phyloP scores from a whole-genome alignment of 2,797 vertebrate species.

The Periophthalmus magnuspinnatus region DNA sequence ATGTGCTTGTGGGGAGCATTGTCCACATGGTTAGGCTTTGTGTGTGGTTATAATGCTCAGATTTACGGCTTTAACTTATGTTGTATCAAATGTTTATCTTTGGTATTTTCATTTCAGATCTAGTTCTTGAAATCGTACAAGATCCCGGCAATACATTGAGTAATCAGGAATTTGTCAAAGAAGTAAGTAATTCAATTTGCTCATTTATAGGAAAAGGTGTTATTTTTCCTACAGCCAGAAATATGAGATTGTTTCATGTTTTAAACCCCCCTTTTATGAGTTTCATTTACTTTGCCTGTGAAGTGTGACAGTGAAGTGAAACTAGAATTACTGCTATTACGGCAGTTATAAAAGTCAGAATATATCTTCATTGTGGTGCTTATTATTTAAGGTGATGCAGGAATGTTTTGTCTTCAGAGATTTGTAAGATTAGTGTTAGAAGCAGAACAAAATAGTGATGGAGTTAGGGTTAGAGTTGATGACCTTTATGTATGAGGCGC shows the following conservation, averaged over 20 bases:
- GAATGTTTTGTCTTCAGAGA: background rate
- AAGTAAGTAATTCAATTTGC: conserved; percentile 46
- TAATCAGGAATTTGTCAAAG: conserved; percentile 11
- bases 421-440: background rate
- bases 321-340: background rate
- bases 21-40: conserved; percentile 14
- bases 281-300: conserved; percentile 13
- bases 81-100: background rate
- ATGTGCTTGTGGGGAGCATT: conserved; percentile 39
- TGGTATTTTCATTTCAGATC: conserved; percentile 33
- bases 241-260: conserved; percentile 30
- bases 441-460: background rate
- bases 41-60: background rate
- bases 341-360: background rate
- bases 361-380: background rate
- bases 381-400: background rate
- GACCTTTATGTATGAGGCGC: too few species aligned
- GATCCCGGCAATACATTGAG: accelerated
- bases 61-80: background rate
- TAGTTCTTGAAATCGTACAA: conserved; percentile 31
- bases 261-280: conserved; percentile 6
- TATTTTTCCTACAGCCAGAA: conserved; percentile 8
- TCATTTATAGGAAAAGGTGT: background rate
- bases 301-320: conserved; percentile 20
- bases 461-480: too few species aligned